phyloP scores from a whole-genome alignment of 2,113 vertebrate genomes.

The Apodemus speciosus region DNA sequence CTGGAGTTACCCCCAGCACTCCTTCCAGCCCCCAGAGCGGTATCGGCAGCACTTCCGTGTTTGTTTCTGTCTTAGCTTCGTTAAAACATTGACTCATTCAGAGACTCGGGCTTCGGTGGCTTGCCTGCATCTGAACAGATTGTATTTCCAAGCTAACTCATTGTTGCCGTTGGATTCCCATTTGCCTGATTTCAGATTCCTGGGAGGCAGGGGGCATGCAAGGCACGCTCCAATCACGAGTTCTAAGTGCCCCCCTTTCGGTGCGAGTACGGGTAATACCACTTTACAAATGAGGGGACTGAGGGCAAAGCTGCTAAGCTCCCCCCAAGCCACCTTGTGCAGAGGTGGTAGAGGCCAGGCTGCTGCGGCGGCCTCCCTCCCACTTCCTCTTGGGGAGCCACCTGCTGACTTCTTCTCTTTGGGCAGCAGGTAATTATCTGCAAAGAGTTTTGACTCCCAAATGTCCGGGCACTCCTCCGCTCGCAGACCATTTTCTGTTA shows the following conservation, averaged over 20 bases:
- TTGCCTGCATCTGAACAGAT: neutral
- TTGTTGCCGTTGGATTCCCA: neutral
- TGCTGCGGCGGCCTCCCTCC: neutral
- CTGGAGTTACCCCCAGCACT: neutral
- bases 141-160: neutral
- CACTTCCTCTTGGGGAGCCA: neutral
- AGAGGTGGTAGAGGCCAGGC: too few relatives aligned
- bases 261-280: too few relatives aligned
- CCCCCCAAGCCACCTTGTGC: accelerated
- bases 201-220: neutral
- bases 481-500: neutral
- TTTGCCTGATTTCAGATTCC: neutral
- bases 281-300: neutral
- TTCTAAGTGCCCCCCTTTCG: accelerated
- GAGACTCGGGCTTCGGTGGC: neutral
- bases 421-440: neutral
- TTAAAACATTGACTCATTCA: neutral
- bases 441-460: neutral
- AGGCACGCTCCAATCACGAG: neutral
- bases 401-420: neutral
- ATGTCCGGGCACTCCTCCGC: neutral
- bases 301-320: neutral
- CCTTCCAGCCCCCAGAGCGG: neutral
- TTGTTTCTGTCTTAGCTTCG: neutral
- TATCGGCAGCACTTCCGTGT: neutral